Evolutionary conservation across 2,797 vertebrate genomes (phyloP), one percentile per base, ranked within the genome.

Genomic region (Salmo trutta): DNA sequence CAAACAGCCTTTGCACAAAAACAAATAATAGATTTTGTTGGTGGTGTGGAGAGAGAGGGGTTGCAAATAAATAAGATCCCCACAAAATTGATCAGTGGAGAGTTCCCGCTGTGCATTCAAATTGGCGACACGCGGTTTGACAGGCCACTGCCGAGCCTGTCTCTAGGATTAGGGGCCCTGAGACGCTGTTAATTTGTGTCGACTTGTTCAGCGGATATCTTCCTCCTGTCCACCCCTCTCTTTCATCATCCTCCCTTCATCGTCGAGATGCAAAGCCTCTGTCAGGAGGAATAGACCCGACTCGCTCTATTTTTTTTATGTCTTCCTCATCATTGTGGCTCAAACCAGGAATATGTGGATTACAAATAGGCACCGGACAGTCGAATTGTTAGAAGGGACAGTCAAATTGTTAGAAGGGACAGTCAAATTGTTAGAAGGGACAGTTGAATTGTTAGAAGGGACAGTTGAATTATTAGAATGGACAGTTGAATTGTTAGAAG

Each of bases 41-140:
- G 66, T 75, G 77, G 71, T 21, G 53, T 74, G 71, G 74, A 64
- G 53, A 66, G 56, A 67, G 53, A 15, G 83, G 33, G 71, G 52
- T 52, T 81, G 79, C 78, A 85, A 89, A 88, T 86, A 91, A 90
- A 91, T 84, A 88, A 88, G 83, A 91, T 85, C 59, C 86, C 88
- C 79, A 71, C 77, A 78, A 88, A 91, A 89, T 83, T 89, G 92
- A 90, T 87, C 89, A 85, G 88, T 82, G 76, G 75, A 78, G 78
- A 78, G 81, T 80, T 77, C 83, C 87, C 72, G 91, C 90, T 91
- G 91, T 82, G 93, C 88, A 91, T 93, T 91, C 87, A 93, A 93
- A 93, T 93, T 92, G 91, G 75, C 82, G 85, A 62, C 12, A 71
- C 75, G 54, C 85, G 73, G 88, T 89, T 86, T 93, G 93, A 92